Percentiles rank a stretch among this genome's conserved stretches.
Evolutionary conservation across 37 sponge, comb jelly and placozoan species (phyloP).

Genomic region (Aplysina aerophoba): DNA sequence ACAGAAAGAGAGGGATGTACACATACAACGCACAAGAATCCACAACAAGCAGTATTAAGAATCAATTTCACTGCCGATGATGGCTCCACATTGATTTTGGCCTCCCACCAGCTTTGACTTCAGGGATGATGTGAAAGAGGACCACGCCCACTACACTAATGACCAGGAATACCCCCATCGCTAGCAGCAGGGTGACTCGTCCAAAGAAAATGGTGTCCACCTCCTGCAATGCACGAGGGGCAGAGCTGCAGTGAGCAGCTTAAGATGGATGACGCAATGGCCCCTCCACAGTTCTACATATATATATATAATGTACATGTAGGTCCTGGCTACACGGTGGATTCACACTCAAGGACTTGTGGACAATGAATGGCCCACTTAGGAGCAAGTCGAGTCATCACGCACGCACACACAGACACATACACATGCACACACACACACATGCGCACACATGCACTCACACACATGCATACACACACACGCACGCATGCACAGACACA

Average conservation of each 20-base stretch:
- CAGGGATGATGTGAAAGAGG: constrained; percentile 22
- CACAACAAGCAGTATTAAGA: too few relatives aligned
- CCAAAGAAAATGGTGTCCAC: constrained; percentile 58
- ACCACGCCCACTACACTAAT: constrained; percentile 33
- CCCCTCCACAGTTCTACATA: neutral
- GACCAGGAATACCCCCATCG: constrained; percentile 26
- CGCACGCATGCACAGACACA: neutral
- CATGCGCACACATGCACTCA: constrained; percentile 22
- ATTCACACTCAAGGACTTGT: too few relatives aligned
- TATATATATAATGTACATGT: too few relatives aligned
- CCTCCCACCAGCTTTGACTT: neutral
- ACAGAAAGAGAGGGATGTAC: too few relatives aligned
- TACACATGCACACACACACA: constrained; percentile 25
- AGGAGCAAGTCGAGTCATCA: neutral
- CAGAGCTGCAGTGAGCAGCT: neutral
- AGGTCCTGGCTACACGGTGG: too few relatives aligned
- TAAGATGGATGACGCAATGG: neutral
- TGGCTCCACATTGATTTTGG: constrained; percentile 9
- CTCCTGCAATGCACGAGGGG: constrained; percentile 19
- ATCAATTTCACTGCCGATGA: too few relatives aligned
- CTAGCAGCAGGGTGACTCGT: constrained; percentile 40
- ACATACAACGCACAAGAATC: too few relatives aligned
- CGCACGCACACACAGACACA: constrained; percentile 24
- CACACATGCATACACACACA: constrained; percentile 7
- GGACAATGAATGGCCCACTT: too few relatives aligned